phyloP scores from a whole-genome alignment of 2,888 invertebrate species.

The Agrypnus murinus region DNA sequence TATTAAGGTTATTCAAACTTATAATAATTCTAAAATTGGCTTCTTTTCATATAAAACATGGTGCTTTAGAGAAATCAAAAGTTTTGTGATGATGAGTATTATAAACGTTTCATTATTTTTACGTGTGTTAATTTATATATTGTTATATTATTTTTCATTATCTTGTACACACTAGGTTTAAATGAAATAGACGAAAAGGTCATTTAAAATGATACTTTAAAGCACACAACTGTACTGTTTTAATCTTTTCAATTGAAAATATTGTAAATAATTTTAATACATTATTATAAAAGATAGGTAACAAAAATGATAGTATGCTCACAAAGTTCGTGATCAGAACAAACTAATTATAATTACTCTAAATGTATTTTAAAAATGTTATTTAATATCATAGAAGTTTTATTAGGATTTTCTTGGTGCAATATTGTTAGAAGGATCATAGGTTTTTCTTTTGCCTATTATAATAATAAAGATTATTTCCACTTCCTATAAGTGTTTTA shows the following conservation, averaged over 20 bases:
- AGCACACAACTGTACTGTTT: constrained; percentile 25
- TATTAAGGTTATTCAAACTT: no score
- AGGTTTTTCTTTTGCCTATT: constrained; percentile 54
- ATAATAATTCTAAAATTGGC: no score
- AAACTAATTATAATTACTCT: constrained; percentile 44
- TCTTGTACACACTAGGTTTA: no score
- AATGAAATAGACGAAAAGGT: no score
- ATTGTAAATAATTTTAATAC: constrained; percentile 59
- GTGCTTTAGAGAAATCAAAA: no score
- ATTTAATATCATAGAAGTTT: constrained; percentile 49
- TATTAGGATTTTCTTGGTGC: constrained; percentile 62
- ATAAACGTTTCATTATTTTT: no score
- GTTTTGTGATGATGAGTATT: no score
- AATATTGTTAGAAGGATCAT: constrained; percentile 56
- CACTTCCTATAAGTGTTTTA: constrained; percentile 38
- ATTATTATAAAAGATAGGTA: constrained; percentile 41
- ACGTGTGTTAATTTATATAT: no score
- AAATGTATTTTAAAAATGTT: constrained; percentile 42
- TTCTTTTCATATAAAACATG: no score
- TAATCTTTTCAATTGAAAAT: constrained; percentile 42
- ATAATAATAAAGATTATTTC: constrained; percentile 54
- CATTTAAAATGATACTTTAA: no score
- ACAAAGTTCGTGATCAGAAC: constrained; percentile 62
- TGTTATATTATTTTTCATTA: no score
- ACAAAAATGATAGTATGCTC: constrained; percentile 61